These are phyloP conservation scores for Ennomos quercinarius DNA, from an alignment of 2,888 invertebrate genomes.

Conservation along the genomic window DNA sequence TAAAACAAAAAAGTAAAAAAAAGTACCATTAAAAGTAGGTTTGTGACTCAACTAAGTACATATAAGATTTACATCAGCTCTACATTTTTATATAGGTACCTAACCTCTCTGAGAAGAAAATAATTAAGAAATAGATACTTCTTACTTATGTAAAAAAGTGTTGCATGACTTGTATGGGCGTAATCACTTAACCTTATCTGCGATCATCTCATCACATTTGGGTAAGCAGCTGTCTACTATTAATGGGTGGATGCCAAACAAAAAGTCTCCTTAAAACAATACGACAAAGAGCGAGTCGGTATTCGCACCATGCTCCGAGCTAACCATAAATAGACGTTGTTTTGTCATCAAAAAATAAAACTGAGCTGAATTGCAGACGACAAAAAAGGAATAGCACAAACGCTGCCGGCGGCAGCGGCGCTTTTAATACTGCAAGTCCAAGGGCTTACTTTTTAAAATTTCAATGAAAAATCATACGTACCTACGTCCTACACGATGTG, in stretches of 20 bases:
- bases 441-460: constrained; percentile 64
- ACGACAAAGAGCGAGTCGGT: constrained; percentile 43
- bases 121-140: too few species aligned
- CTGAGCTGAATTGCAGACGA: constrained; percentile 62
- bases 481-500: constrained; percentile 61
- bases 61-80: too few species aligned
- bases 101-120: too few species aligned
- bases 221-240: too few species aligned
- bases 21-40: too few species aligned
- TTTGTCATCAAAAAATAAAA: constrained; percentile 70
- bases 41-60: too few species aligned
- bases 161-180: too few species aligned
- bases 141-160: too few species aligned
- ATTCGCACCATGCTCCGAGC: constrained; percentile 52
- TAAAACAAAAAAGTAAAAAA: too few species aligned
- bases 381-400: constrained; percentile 64
- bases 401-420: constrained; percentile 56
- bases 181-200: too few species aligned
- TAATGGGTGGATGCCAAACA: constrained; percentile 13
- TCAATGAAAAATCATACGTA: constrained; percentile 82
- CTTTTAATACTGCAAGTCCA: constrained; percentile 58
- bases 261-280: constrained; percentile 27
- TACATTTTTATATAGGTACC: too few species aligned
- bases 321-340: constrained; percentile 60
- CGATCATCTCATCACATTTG: too few species aligned